These are phyloP conservation scores for Columba livia DNA, from an alignment of 2,113 vertebrate species.

Conservation along the genomic window DNA sequence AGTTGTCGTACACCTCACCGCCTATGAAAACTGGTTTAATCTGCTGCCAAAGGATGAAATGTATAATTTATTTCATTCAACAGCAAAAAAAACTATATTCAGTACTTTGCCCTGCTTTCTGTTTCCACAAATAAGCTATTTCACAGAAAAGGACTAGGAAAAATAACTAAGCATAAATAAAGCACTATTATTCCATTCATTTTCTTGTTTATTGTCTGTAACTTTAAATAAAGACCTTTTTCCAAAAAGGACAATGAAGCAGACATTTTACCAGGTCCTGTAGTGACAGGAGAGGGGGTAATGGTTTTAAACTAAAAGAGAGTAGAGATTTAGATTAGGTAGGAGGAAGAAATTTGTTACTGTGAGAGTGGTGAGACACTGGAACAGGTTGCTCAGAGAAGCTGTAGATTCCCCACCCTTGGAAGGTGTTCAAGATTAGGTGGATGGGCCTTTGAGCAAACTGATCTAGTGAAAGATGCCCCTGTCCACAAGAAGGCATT, in stretches of 20 bases:
- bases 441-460: not conserved
- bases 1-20: not conserved
- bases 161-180: not conserved
- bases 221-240: not conserved
- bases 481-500: not conserved
- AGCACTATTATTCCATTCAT: not conserved
- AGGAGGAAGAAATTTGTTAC: not conserved
- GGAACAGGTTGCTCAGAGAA: not conserved
- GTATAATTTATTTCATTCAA: not conserved
- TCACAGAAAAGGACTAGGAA: not conserved
- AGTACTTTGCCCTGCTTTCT: not conserved
- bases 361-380: not conserved
- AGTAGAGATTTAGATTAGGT: not conserved
- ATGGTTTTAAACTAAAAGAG: not conserved
- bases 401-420: not conserved
- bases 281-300: not conserved
- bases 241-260: not conserved
- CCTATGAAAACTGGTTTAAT: not conserved
- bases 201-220: not conserved
- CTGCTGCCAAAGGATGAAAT: not conserved
- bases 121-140: not conserved
- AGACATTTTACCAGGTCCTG: not conserved
- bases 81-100: not conserved
- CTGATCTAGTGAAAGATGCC: not conserved
- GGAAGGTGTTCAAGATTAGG: not conserved